phyloP scores from a whole-genome alignment of 2,797 vertebrate genomes.

The Gymnoscopelus braueri region DNA sequence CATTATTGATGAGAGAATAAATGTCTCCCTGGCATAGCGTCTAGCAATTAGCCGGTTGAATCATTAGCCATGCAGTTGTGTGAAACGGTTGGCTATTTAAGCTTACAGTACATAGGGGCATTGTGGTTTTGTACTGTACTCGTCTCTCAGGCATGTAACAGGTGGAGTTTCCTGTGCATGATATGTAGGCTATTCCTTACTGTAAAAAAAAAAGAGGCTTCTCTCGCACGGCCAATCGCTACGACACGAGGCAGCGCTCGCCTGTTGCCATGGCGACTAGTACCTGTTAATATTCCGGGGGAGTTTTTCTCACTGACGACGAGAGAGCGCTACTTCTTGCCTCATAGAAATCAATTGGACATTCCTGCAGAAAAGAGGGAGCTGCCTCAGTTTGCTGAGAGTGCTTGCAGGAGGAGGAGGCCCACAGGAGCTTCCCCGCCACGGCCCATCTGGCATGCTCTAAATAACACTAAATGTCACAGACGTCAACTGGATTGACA shows the following conservation, averaged over 20 bases:
- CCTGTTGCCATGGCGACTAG: slow-evolving; percentile 82
- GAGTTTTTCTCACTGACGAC: slow-evolving; percentile 72
- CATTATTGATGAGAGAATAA: slow-evolving; percentile 66
- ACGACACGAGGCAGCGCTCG: slow-evolving; percentile 67
- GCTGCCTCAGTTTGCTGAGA: slow-evolving; percentile 10
- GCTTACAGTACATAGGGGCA: slow-evolving; percentile 27
- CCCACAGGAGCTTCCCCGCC: background rate
- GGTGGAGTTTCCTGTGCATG: slow-evolving; percentile 11
- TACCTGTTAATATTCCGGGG: slow-evolving; percentile 82
- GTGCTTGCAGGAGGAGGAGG: background rate
- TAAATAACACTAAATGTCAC: background rate
- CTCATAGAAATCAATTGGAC: slow-evolving; percentile 74
- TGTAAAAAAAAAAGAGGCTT: slow-evolving; percentile 29
- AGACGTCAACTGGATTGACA: background rate
- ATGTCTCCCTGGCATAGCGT: slow-evolving; percentile 49
- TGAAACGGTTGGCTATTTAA: slow-evolving; percentile 24
- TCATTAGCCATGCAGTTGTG: slow-evolving; percentile 32
- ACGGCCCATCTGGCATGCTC: background rate
- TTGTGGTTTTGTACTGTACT: background rate
- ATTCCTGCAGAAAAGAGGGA: slow-evolving; percentile 69
- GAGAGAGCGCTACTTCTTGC: slow-evolving; percentile 56
- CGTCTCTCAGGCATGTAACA: background rate
- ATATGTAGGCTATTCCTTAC: slow-evolving; percentile 45
- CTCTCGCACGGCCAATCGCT: slow-evolving; percentile 67
- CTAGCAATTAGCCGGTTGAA: slow-evolving; percentile 42